Evolutionary conservation across 2,113 vertebrate genomes (phyloP).

Genomic region (human (Homo sapiens)): GRCh38 chr6:10042501-10043000

Average conservation of each 20-base stretch:
- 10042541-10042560: neutral
- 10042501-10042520: neutral
- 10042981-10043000: neutral
- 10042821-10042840: rapidly evolving
- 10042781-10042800: neutral
- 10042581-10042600: neutral
- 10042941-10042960: neutral
- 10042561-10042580: neutral
- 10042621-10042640: neutral
- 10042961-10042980: neutral
- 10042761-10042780: neutral
- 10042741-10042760: neutral
- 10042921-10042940: neutral
- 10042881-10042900: neutral
- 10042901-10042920: neutral
- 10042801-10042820: neutral
- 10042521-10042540: neutral
- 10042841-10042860: neutral
- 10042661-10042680: neutral
- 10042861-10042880: neutral
- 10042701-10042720: neutral
- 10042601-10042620: neutral
- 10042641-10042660: neutral
- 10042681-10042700: neutral
- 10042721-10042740: neutral